Conservation (phyloP, 2,888 invertebrate species). For the Venusia cambrica region DNA sequence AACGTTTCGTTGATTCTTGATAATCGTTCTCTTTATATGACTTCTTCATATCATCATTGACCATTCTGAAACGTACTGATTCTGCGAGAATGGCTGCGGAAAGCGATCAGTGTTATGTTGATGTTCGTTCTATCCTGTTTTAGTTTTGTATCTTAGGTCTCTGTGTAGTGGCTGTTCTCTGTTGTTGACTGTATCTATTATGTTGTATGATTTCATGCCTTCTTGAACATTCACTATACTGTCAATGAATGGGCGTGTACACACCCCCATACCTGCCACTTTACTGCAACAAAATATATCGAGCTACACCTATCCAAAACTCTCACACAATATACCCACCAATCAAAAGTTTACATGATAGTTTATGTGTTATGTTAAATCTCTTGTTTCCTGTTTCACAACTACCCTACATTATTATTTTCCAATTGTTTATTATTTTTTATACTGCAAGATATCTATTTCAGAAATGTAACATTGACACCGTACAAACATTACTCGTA, state of each 20-base stretch:
- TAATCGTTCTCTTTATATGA: slow-evolving; percentile 43
- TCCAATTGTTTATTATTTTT: slow-evolving; percentile 17
- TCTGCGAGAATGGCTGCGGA: slow-evolving; percentile 36
- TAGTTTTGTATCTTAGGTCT: slow-evolving; percentile 74
- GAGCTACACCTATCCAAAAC: slow-evolving; percentile 75
- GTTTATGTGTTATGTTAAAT: slow-evolving; percentile 31
- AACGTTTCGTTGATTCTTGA: slow-evolving; percentile 48
- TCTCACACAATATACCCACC: slow-evolving; percentile 78
- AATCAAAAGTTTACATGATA: slow-evolving; percentile 41
- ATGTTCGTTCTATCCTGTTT: slow-evolving; percentile 65
- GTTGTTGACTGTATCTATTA: slow-evolving; percentile 80
- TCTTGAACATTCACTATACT: slow-evolving; percentile 80
- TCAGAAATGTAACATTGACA: slow-evolving; percentile 44
- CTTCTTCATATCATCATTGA: slow-evolving; percentile 41
- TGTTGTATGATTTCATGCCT: slow-evolving; percentile 80
- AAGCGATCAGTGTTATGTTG: slow-evolving; percentile 58
- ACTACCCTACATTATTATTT: slow-evolving; percentile 12
- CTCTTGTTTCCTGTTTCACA: slow-evolving; percentile 12
- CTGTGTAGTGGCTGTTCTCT: slow-evolving; percentile 82
- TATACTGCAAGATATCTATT: slow-evolving; percentile 29
- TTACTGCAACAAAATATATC: slow-evolving; percentile 75
- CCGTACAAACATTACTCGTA: slow-evolving; percentile 55
- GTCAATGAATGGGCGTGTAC: slow-evolving; percentile 71
- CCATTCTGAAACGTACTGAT: slow-evolving; percentile 52
- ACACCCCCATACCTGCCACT: slow-evolving; percentile 75